Evolutionary conservation across 2,113 vertebrate species (phyloP), one percentile per base, ranked within the genome.

Genomic region (Mola mola): DNA sequence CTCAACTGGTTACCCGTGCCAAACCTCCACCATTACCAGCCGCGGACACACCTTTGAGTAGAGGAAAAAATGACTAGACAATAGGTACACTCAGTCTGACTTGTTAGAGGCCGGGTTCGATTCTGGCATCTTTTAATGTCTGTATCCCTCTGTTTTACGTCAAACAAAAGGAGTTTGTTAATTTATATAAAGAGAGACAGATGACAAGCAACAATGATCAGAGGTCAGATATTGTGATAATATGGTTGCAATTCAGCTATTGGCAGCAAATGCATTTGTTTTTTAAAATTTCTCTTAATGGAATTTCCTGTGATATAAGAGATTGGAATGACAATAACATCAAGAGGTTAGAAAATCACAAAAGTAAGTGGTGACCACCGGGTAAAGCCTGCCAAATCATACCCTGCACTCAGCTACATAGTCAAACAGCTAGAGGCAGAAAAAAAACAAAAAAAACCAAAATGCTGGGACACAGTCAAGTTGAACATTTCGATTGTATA

Each of bases 141-240:
- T 20, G 3, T 38, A 41, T 65, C 40, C 42, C 46, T 71, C 11
- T 21, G 49, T 65, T 77, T 75, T 61, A 81, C 61, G 69, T 72
- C 69, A 66, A 75, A 62, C 57, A 66, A 68, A 79, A 34, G 21
- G 28, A 53, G 49, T 50, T 70, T 73, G 55, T 79, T 63, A 70
- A 62, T 68, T 69, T 49, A 20, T 57, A 62, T 62, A 82, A 83
- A 65, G 58, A 77, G 71, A 50, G 61, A 51, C 66, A 75, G 76
- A 73, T 78, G 66, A 73, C 60, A 75, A 8, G 75, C 67, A 52
- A 53, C 49, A 15, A 19, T 17, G 82, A 80, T 80, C 84, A 75
- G 50, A 82, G 63, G 44, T 28, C 46, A 51, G 41, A 53, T 38
- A 64, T 5, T 72, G 76, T 72, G 66, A 83, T 75, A 75, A 66